Conservation (phyloP, 2,113 vertebrate species). For the Tauraco erythrolophus region DNA sequence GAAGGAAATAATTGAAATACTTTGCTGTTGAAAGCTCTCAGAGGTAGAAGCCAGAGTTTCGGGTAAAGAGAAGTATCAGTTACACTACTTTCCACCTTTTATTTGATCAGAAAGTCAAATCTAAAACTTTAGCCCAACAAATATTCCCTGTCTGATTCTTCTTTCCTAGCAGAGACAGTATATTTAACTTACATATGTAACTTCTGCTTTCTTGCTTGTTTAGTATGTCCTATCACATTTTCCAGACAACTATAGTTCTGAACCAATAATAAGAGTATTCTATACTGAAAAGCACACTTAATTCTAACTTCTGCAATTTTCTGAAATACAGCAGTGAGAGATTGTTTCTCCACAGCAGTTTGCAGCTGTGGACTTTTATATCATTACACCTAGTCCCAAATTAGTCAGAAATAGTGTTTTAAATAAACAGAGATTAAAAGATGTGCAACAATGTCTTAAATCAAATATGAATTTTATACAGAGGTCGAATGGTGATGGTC, state of each 20-base stretch:
- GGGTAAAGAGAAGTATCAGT: not conserved
- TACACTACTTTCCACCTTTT: not conserved
- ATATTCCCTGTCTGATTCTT: not conserved
- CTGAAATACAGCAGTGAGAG: not conserved
- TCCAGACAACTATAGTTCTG: not conserved
- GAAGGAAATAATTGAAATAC: not conserved
- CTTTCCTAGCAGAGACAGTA: not conserved
- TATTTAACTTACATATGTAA: not conserved
- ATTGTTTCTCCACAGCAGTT: not conserved
- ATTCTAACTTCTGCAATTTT: not conserved
- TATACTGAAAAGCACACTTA: not conserved
- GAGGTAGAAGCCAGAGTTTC: not conserved
- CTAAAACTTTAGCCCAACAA: not conserved
- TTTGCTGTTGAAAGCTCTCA: not conserved
- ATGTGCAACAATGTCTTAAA: not conserved
- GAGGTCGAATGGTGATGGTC: not conserved
- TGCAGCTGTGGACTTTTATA: not conserved
- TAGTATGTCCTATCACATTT: not conserved
- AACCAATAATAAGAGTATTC: not conserved
- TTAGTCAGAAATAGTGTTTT: not conserved
- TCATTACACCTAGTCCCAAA: not conserved
- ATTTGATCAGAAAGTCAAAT: not conserved
- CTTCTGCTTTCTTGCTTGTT: not conserved
- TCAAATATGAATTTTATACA: not conserved
- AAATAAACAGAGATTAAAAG: not conserved